phyloP scores from a whole-genome alignment of 2,797 vertebrate genomes.

The Vespertilio murinus region DNA sequence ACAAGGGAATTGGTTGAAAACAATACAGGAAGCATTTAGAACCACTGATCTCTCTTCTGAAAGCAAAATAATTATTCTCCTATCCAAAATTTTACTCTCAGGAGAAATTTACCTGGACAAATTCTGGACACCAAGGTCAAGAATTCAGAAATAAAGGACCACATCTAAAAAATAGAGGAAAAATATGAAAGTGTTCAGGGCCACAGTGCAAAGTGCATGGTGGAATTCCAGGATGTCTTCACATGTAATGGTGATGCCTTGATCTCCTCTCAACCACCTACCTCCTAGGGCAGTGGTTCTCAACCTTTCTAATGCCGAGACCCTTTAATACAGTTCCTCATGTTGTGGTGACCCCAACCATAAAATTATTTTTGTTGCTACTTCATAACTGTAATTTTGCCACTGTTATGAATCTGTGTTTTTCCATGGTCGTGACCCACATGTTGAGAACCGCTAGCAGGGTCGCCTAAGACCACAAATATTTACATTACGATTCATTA shows the following conservation, averaged over 20 bases:
- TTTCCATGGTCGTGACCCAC: too few relatives aligned
- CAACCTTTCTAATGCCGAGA: too few relatives aligned
- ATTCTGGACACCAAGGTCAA: not conserved
- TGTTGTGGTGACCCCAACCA: too few relatives aligned
- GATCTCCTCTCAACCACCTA: not conserved
- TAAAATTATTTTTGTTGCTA: too few relatives aligned
- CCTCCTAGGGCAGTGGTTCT: not conserved
- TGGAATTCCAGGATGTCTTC: not conserved
- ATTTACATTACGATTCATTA: too few relatives aligned
- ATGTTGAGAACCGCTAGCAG: too few relatives aligned
- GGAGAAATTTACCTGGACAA: not conserved
- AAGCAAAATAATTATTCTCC: not conserved
- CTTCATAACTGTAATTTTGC: too few relatives aligned
- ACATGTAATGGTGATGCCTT: not conserved
- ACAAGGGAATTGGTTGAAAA: not conserved
- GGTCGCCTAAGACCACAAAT: too few relatives aligned
- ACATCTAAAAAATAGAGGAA: not conserved
- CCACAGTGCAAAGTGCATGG: too few relatives aligned
- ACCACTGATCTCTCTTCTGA: not conserved
- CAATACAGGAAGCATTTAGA: not conserved
- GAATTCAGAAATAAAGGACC: not conserved
- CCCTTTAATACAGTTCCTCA: too few relatives aligned
- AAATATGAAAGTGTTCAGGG: not conserved
- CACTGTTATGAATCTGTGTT: too few relatives aligned
- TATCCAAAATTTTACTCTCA: not conserved